A percentile compares a stretch with the other conserved stretches of the same genome.
These are phyloP conservation scores for Chromoteleia sp. DNA, from an alignment of 2,888 invertebrate genomes.

Conservation along the genomic window DNA sequence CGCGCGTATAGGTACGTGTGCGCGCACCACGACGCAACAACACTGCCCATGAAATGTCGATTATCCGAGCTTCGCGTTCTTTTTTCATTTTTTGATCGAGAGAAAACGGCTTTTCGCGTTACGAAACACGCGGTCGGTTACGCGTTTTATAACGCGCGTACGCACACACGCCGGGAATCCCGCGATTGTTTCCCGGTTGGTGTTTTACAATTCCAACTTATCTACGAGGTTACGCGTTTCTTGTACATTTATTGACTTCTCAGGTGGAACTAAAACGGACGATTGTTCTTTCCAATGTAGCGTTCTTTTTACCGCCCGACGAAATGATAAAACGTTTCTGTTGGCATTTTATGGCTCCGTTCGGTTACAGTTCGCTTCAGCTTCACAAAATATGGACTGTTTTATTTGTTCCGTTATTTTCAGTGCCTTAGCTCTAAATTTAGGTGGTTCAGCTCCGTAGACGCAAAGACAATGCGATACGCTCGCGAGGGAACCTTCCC, in stretches of 20 bases:
- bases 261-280: conserved; percentile 55
- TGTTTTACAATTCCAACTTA: conserved; percentile 34
- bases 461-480: too few relatives aligned
- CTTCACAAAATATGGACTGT: not conserved
- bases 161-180: conserved; percentile 1
- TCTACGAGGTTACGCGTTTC: conserved; percentile 43
- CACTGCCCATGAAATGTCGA: conserved; percentile 56
- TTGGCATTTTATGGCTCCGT: conserved; percentile 38
- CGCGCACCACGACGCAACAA: conserved; percentile 27
- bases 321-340: conserved; percentile 30
- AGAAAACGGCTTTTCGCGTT: conserved; percentile 56
- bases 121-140: conserved; percentile 35
- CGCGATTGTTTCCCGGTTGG: not conserved
- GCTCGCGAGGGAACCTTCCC: too few relatives aligned
- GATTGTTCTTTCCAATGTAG: conserved; percentile 35
- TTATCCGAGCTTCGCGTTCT: conserved; percentile 34
- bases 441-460: not conserved
- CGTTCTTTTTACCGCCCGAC: conserved; percentile 20
- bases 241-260: conserved; percentile 42
- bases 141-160: conserved; percentile 8
- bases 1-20: not conserved
- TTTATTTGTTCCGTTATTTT: not conserved
- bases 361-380: conserved; percentile 23
- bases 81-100: conserved; percentile 28
- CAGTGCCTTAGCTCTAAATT: not conserved